Base-by-base conservation (phyloP, 2,888 invertebrate genomes). In the Julus scandinavius region DNA sequence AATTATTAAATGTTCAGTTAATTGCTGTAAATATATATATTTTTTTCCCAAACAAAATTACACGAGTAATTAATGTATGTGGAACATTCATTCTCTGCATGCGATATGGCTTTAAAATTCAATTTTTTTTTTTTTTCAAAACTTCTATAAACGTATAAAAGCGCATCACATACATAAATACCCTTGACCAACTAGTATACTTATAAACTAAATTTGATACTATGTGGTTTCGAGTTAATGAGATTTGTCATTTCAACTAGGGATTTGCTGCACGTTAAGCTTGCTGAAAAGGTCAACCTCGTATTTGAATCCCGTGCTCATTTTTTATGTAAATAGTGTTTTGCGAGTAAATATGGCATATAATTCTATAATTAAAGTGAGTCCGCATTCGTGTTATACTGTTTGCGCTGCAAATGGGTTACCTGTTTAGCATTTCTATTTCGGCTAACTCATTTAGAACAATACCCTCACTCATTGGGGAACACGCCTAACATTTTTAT, bases 321-420 rank as follows among this genome's bases (percentile, higher is more conserved):
- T 80, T 80, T 80, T 29, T 4, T 4, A 80, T 80, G 80, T 80
- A 80, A 80, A 80, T 80, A 80, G 38, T 11, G 13, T 38, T 11
- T 2, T 0, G 38, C 3, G 80, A 80, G 80, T 80, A 80, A 80
- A 80, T 9, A 38, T 15, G 13, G 38, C 38, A 15, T 7, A 2
- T 15, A 80, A 38, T 80, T 80, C 80, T 80, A 80, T 80, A 80
- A 80, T 80, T 80, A 80, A 80, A 80, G 15, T 15, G 5, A 80
- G 38, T 3, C 80, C 13, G 9, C 38, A 80, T 80, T 80, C 80
- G 80, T 80, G 80, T 80, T 9, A 38, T 40, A 13, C 4, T 80
- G 38, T 80, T 80, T 80, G 80, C 80, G 13, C 29, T 80, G 80
- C 38, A 40, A 80, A 7, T 40, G 80, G 38, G 38, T 80, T 80